Conservation (phyloP, 2,888 invertebrate genomes). For the Orthosia cruda region DNA sequence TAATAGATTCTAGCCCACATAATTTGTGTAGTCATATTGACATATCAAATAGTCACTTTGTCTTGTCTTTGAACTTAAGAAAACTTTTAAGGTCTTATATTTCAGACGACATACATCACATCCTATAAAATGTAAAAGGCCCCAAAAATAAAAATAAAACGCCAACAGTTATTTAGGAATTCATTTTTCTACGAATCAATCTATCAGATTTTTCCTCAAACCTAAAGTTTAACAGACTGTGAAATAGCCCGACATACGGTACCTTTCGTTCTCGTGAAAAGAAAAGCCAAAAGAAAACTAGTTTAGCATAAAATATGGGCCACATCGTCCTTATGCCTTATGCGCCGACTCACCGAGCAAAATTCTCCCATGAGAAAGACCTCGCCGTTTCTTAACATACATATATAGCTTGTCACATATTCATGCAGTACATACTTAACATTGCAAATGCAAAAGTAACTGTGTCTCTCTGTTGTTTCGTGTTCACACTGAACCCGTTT, state of each 20-base stretch:
- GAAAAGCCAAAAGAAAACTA: background rate
- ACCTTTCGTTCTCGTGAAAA: background rate
- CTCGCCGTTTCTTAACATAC: constrained; percentile 4
- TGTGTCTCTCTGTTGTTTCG: too few species aligned
- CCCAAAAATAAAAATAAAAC: background rate
- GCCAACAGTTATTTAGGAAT: background rate
- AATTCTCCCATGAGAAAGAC: constrained; percentile 7
- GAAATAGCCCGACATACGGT: background rate
- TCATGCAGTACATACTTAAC: too few species aligned
- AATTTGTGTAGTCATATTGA: too few species aligned
- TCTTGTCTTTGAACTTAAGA: too few species aligned
- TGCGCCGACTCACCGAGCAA: background rate
- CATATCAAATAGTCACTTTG: too few species aligned
- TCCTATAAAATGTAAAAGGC: constrained; percentile 3
- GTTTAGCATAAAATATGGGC: constrained; percentile 28
- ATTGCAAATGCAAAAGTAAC: too few species aligned
- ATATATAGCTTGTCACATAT: too few species aligned
- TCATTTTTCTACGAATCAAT: too few species aligned
- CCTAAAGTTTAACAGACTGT: background rate
- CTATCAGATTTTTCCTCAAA: background rate
- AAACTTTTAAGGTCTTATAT: background rate
- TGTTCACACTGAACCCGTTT: too few species aligned
- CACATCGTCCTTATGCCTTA: constrained; percentile 2
- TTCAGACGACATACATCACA: constrained; percentile 7
- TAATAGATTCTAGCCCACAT: background rate